Evolutionary conservation across 2,797 vertebrate genomes (phyloP), one percentile per base, ranked within the genome.

Genomic region (Balearica regulorum): DNA sequence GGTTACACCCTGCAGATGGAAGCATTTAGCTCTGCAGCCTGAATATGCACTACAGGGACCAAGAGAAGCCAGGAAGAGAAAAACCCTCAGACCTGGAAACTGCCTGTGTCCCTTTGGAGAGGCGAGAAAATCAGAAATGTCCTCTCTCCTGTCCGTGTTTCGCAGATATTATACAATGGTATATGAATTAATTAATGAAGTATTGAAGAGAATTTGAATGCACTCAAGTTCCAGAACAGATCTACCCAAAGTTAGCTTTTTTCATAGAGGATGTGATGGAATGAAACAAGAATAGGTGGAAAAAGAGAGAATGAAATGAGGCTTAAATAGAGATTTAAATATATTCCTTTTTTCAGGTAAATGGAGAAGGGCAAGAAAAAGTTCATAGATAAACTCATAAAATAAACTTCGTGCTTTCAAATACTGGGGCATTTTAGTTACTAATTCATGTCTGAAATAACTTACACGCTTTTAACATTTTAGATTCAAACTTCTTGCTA

Each of bases 1-100:
- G 55, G 88, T 89, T 95, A 84, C 90, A 90, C 88, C 80, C 93
- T 51, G 25, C 91, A 93, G 83, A 93, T 94, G 93, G 96, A 96
- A 96, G 60, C 41, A 15, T 86, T 96, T 90, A 80, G 39, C 33
- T 87, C 82, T 78, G 89, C 43, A 87, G n/a, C n/a, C 41, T 87
- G 79, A 71, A 54, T 57, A 64, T n/a, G 35, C 15, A 35, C 83
- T 41, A n/a, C 21, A 39, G 88, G 41, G 90, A 90, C 41, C 77
- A 57, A 64, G 20, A 81, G n/a, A 82, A 93, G 66, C 62, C 83
- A 86, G 66, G 71, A 96, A 70, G 39, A 84, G 70, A 93, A 87
- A 76, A 93, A 70, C 35, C 24, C 35, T 93, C 46, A 87, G 66
- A 90, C 54, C 41, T 92, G 28, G 58, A 90, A 96, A 82, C 39